Conservation (phyloP, 2,888 invertebrate species). For the Biston stratarius region DNA sequence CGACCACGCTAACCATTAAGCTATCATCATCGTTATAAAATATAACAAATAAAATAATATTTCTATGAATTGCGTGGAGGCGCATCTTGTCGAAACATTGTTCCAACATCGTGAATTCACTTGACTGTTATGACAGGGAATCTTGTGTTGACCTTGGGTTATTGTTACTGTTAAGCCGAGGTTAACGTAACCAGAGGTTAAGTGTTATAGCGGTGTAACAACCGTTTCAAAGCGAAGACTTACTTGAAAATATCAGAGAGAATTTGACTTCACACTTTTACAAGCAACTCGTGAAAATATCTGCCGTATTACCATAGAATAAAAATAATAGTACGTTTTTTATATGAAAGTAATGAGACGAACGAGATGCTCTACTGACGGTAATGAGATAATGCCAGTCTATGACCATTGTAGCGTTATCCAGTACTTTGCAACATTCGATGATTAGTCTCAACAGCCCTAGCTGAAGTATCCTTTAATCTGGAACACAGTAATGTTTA, state of each 20-base stretch:
- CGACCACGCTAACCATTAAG: no score
- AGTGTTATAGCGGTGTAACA: slow-evolving; percentile 51
- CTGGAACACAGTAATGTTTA: no score
- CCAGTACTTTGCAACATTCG: no score
- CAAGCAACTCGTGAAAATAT: neutral
- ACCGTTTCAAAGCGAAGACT: slow-evolving; percentile 35
- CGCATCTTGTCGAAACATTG: neutral
- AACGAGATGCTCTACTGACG: no score
- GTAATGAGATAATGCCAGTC: no score
- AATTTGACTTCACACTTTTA: slow-evolving; percentile 16
- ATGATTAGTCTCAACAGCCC: no score
- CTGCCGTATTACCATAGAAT: no score
- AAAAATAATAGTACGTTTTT: no score
- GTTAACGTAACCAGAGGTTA: slow-evolving; percentile 58
- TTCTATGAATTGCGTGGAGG: neutral
- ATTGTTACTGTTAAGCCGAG: slow-evolving; percentile 56
- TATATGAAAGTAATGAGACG: no score
- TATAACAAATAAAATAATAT: neutral
- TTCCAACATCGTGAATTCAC: slow-evolving; percentile 61
- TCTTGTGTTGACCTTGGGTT: slow-evolving; percentile 48
- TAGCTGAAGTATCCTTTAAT: no score
- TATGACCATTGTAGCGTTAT: no score
- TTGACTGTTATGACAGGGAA: slow-evolving; percentile 56
- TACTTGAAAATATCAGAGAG: slow-evolving; percentile 17
- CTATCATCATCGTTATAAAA: no score